A percentile compares a stretch with the other conserved stretches of the same genome.
These are phyloP conservation scores for Panagrolaimus sp. DNA, from an alignment of 1,140 invertebrate genomes.

Conservation along the genomic window DNA sequence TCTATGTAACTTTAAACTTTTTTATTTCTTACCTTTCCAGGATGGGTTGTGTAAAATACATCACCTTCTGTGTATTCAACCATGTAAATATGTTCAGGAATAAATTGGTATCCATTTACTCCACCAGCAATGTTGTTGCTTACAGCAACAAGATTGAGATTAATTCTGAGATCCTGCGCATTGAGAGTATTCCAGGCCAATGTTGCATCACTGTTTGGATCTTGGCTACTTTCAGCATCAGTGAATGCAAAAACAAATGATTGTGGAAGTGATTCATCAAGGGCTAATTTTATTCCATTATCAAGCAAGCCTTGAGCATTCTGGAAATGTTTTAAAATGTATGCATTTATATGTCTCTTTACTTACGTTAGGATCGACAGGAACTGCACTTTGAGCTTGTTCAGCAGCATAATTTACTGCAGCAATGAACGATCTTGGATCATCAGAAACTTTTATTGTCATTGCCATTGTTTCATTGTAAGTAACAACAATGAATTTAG, in stretches of 20 bases:
- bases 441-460: not conserved
- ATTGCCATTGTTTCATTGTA: constrained; percentile 17
- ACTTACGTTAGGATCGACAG: not conserved
- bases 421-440: not conserved
- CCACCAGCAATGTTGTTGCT: constrained; percentile 18
- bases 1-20: no score
- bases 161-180: constrained; percentile 16
- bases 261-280: constrained; percentile 18
- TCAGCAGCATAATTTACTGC: not conserved
- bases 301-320: constrained; percentile 23
- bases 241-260: constrained; percentile 34
- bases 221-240: constrained; percentile 23
- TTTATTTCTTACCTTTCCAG: constrained; percentile 17
- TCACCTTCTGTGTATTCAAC: constrained; percentile 26
- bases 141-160: constrained; percentile 27
- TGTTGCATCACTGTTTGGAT: not conserved
- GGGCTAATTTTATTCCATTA: constrained; percentile 16
- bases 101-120: constrained; percentile 18
- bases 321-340: not conserved
- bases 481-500: constrained; percentile 26
- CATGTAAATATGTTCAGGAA: constrained; percentile 15
- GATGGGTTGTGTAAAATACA: constrained; percentile 23
- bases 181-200: constrained; percentile 16
- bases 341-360: not conserved
- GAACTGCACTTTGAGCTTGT: not conserved